Conservation (phyloP, 30 jellyfish, hydroid and myxozoan species). For the Mastigias papua region DNA sequence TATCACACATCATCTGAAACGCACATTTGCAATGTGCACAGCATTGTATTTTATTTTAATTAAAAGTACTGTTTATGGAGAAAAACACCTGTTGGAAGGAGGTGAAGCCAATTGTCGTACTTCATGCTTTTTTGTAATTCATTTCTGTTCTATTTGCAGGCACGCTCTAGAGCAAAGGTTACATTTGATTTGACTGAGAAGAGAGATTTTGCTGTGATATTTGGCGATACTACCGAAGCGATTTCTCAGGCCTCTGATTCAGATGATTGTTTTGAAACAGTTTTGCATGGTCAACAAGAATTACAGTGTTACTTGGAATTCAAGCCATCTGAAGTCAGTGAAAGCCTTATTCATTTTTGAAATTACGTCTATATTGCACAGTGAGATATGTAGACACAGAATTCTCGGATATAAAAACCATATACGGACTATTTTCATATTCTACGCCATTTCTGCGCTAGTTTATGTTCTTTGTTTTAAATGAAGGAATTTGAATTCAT, state of each 20-base stretch:
- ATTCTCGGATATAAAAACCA: too few species aligned
- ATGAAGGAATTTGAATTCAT: too few species aligned
- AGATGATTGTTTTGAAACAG: constrained; percentile 61
- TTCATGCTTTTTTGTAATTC: background rate
- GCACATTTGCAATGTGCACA: too few species aligned
- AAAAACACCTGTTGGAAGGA: too few species aligned
- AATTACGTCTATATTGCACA: background rate
- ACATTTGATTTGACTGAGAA: constrained; percentile 79
- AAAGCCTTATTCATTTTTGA: background rate
- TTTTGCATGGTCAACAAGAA: constrained; percentile 70
- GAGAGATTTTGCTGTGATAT: constrained; percentile 69
- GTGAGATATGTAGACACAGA: too few species aligned
- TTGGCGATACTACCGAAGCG: constrained; percentile 32
- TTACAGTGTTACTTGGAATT: constrained; percentile 73
- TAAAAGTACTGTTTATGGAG: too few species aligned
- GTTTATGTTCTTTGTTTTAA: too few species aligned
- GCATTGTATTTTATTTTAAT: too few species aligned
- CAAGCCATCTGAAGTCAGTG: constrained; percentile 83
- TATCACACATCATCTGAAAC: too few species aligned
- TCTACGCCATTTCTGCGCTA: too few species aligned
- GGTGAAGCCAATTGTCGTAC: too few species aligned
- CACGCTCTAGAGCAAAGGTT: constrained; percentile 81
- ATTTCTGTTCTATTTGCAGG: constrained; percentile 32
- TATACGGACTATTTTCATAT: too few species aligned
- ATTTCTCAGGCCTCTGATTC: constrained; percentile 44